These are phyloP conservation scores for Cnemophilus loriae DNA, from an alignment of 2,113 vertebrate species.

Conservation along the genomic window DNA sequence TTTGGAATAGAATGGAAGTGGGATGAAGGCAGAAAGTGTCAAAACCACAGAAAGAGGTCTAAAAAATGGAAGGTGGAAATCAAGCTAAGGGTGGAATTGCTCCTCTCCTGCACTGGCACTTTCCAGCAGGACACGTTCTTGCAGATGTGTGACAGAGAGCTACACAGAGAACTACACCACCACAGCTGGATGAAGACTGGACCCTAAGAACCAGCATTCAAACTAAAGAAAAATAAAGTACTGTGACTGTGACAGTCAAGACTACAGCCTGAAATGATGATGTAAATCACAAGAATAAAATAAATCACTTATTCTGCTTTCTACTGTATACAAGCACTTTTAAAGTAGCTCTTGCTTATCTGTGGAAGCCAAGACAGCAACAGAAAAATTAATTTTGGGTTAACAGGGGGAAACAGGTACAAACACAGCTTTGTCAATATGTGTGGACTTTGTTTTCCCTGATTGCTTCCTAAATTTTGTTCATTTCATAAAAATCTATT, in stretches of 20 bases:
- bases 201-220: background rate
- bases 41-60: background rate
- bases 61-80: background rate
- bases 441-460: background rate
- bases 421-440: background rate
- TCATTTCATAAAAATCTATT: background rate
- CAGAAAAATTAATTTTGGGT: background rate
- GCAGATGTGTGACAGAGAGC: background rate
- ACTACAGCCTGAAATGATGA: background rate
- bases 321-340: background rate
- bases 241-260: background rate
- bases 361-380: background rate
- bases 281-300: background rate
- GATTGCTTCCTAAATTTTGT: background rate
- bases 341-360: background rate
- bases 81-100: background rate
- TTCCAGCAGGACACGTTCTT: background rate
- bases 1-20: background rate
- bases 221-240: background rate
- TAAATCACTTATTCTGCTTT: background rate
- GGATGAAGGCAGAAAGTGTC: background rate
- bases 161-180: background rate
- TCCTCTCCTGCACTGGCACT: background rate
- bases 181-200: rapidly evolving
- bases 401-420: background rate